Percentiles rank a stretch among this genome's conserved stretches.
Conservation (phyloP, 1,140 invertebrate species). For the Trissolcus basalis region DNA sequence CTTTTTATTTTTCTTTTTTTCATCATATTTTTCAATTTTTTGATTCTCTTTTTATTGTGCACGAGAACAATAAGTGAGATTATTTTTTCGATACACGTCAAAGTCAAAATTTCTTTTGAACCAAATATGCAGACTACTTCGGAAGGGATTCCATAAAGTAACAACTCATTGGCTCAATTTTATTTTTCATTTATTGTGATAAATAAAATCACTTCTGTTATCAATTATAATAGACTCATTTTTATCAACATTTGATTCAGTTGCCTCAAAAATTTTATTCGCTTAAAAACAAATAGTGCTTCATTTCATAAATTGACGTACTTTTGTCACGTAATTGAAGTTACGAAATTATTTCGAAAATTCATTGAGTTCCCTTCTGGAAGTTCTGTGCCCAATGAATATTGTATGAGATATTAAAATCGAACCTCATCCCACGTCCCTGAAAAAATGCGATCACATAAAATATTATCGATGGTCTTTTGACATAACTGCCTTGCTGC, state of each 20-base stretch:
- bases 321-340: neutral
- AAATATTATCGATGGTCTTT: conserved; percentile 65
- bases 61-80: conserved; percentile 29
- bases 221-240: neutral
- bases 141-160: conserved; percentile 30
- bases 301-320: neutral
- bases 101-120: conserved; percentile 29
- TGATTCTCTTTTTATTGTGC: conserved; percentile 57
- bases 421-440: conserved; percentile 39
- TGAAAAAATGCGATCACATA: conserved; percentile 40
- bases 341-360: neutral
- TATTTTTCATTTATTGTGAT: conserved; percentile 3
- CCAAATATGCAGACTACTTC: conserved; percentile 41
- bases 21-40: conserved; percentile 14
- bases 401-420: conserved; percentile 29
- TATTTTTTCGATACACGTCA: conserved; percentile 4
- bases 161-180: neutral
- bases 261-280: no score
- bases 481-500: conserved; percentile 72
- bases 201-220: no score
- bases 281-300: neutral
- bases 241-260: no score
- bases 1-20: conserved; percentile 31
- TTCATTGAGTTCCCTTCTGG: conserved; percentile 33
- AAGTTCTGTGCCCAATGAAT: conserved; percentile 40